Percentiles rank a stretch among this genome's conserved stretches.
Conservation (phyloP, 1,140 invertebrate species). For the Heliconius hewitsoni region DNA sequence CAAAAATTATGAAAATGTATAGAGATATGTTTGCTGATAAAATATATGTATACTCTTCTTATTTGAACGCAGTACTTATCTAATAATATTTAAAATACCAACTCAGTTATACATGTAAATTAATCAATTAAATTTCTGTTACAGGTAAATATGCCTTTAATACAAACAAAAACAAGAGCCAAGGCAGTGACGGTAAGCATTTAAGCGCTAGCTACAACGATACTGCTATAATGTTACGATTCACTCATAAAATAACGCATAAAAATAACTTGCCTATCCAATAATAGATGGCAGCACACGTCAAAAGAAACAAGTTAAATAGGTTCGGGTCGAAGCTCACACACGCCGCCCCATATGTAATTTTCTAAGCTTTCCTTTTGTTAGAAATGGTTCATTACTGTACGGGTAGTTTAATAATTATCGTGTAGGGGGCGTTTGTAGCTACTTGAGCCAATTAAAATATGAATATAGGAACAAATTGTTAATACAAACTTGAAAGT, state of each 20-base stretch:
- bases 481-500: no score
- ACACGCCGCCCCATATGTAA: constrained; percentile 51
- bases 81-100: no score
- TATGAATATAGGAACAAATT: no score
- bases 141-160: constrained; percentile 28
- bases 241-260: constrained; percentile 53
- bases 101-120: background rate
- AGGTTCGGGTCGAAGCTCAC: constrained; percentile 45
- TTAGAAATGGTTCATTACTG: constrained; percentile 55
- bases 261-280: constrained; percentile 61
- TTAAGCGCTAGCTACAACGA: constrained; percentile 26
- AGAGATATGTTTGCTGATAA: no score
- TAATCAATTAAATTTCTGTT: constrained; percentile 29
- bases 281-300: constrained; percentile 65
- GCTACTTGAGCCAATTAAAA: background rate
- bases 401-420: constrained; percentile 62
- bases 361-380: constrained; percentile 66
- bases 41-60: no score
- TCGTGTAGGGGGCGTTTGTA: constrained; percentile 66
- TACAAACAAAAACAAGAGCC: background rate
- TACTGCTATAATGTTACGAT: constrained; percentile 36
- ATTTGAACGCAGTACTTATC: no score
- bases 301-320: background rate
- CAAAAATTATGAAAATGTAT: no score
- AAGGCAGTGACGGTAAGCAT: constrained; percentile 27